Evolutionary conservation across 2,888 invertebrate genomes (phyloP).

Genomic region (Lacanobia wlatinum): DNA sequence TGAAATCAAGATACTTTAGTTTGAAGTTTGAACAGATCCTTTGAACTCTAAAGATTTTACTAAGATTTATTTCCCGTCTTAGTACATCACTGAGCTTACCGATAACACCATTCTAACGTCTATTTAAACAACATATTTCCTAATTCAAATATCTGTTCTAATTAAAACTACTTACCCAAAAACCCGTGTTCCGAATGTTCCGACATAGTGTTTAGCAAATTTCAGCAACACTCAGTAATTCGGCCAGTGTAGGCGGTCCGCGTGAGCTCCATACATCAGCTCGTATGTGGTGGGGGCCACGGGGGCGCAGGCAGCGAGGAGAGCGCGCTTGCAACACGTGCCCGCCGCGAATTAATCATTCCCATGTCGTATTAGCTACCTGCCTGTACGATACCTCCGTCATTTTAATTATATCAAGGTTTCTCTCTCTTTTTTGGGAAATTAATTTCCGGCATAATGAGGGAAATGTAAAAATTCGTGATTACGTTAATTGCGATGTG

Average conservation of each 20-base stretch:
- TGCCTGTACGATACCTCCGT: slow-evolving; percentile 60
- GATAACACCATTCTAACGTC: background rate
- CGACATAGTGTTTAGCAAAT: slow-evolving; percentile 40
- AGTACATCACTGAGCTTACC: background rate
- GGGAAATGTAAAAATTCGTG: slow-evolving; percentile 42
- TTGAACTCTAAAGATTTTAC: background rate
- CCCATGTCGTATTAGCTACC: slow-evolving; percentile 68
- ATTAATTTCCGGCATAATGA: slow-evolving; percentile 45
- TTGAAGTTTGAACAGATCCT: background rate
- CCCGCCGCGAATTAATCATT: slow-evolving; percentile 66
- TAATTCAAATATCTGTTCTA: background rate
- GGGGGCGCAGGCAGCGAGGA: slow-evolving; percentile 2
- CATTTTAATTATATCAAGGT: slow-evolving; percentile 63
- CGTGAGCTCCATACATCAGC: slow-evolving; percentile 64
- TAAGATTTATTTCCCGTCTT: background rate
- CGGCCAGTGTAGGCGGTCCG: slow-evolving; percentile 46
- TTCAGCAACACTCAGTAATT: slow-evolving; percentile 36
- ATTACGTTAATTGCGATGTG: slow-evolving; percentile 44
- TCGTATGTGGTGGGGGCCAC: background rate
- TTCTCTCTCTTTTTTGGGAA: slow-evolving; percentile 45
- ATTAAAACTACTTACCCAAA: background rate
- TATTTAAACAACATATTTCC: background rate
- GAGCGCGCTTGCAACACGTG: slow-evolving; percentile 58
- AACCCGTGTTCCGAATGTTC: background rate
- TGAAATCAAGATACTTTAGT: background rate